A percentile compares a stretch with the other conserved stretches of the same genome.
Conservation (phyloP, 2,113 vertebrate species). For the Rissa tridactyla region DNA sequence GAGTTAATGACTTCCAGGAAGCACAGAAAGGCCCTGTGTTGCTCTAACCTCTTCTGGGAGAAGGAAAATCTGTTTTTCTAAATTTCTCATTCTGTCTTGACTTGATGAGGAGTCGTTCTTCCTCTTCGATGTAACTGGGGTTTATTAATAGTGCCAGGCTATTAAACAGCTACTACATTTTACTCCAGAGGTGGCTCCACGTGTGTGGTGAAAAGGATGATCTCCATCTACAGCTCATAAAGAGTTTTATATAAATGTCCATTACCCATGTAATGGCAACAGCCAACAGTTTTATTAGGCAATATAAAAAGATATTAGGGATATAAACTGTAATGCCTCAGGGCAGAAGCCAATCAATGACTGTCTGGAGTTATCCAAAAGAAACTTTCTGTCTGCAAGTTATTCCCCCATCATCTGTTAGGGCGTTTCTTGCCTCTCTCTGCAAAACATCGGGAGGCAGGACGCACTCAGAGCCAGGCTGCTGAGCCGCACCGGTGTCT, state of each 20-base stretch:
- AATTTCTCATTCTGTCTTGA: not conserved
- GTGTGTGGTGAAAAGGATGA: slow-evolving; percentile 39
- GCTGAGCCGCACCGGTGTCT: not conserved
- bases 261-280: slow-evolving; percentile 54
- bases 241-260: slow-evolving; percentile 57
- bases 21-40: not conserved
- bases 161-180: slow-evolving; percentile 2
- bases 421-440: not conserved
- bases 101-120: not conserved
- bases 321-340: slow-evolving; percentile 61
- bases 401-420: not conserved
- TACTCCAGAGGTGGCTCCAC: slow-evolving; percentile 1
- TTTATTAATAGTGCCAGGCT: not conserved
- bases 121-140: not conserved
- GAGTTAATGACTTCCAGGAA: not conserved
- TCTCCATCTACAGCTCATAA: slow-evolving; percentile 57
- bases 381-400: slow-evolving; percentile 13
- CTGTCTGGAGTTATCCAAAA: slow-evolving; percentile 22
- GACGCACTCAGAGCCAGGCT: not conserved
- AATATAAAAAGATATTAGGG: slow-evolving; percentile 65
- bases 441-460: not conserved
- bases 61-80: not conserved
- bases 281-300: slow-evolving; percentile 64
- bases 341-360: slow-evolving; percentile 51
- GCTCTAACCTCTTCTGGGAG: not conserved